Evolutionary conservation across 2,113 vertebrate species (phyloP), one percentile per base, ranked within the genome.

Genomic region (Ceratotherium simum): DNA sequence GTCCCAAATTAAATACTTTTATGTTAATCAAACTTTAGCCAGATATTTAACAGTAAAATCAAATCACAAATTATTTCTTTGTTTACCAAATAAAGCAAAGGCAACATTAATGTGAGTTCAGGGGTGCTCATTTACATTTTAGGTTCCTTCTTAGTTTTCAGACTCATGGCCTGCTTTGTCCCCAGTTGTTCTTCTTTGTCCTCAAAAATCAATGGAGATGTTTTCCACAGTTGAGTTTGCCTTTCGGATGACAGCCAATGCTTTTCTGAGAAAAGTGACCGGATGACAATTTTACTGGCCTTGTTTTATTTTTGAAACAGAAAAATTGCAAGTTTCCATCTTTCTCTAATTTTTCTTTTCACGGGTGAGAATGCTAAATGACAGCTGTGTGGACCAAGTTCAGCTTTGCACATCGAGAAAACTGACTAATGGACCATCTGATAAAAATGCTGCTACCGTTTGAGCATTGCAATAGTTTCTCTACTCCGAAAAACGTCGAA

Each of bases 281-380:
- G 36, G 46, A 78, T 85, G 73, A 36, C 70, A 73, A 64, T 18
- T 58, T 88, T 97, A 87, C 21, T 89, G 17, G 76, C 42, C 73
- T 92, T 95, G 75, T 84, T 96, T 97, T 97, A 94, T 93, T 95
- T 92, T 87, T 92, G 94, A 98, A 96, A 87, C 73, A 93, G 82
- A 96, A 95, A 97, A 96, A 84, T 83, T 87, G 65, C 75, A 93
- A 88, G 92, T 93, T 96, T 91, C 64, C 60, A 84, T 92, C 69
- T 91, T 91, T 56, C 80, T 92, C 94, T 86, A 91, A 87, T 97
- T 98, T 96, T 97, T 73, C 65, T 67, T 94, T 95, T 89, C 82
- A 75, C 70, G 56, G 86, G 12, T 70, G 75, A 90, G 90, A 96
- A 96, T 81, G 65, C 70, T 94, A 75, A 67, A 62, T 96, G 92